Evolutionary conservation across 2,888 invertebrate species (phyloP).

Genomic region (Trichogramma dendrolimi): DNA sequence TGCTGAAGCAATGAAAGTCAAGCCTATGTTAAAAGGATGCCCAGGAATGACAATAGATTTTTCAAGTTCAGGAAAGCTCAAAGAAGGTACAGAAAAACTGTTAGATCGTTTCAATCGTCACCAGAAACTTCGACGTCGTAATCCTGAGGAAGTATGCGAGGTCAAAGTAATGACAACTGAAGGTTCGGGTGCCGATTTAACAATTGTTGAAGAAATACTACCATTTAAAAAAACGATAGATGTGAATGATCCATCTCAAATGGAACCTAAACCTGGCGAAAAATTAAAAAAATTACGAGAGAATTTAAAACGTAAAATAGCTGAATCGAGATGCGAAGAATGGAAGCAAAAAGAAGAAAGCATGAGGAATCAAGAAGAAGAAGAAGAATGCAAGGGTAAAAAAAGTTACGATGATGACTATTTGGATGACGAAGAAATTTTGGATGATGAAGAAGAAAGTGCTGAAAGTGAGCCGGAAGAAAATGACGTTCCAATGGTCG

Average conservation of each 20-base stretch:
- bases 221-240: conserved; percentile 19
- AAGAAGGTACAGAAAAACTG: conserved; percentile 18
- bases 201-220: conserved; percentile 28
- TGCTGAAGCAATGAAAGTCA: conserved; percentile 31
- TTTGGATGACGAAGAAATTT: conserved; percentile 32
- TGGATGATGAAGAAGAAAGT: conserved; percentile 49
- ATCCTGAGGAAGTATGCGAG: conserved; percentile 49
- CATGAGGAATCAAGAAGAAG: conserved; percentile 47
- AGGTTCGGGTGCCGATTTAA: conserved; percentile 33
- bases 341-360: conserved; percentile 61
- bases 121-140: conserved; percentile 56
- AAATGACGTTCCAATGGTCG: conserved; percentile 42
- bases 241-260: conserved; percentile 34
- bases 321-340: conserved; percentile 65
- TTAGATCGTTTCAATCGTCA: conserved; percentile 61
- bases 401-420: conserved; percentile 31
- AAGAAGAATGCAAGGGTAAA: conserved; percentile 10
- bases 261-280: conserved; percentile 64
- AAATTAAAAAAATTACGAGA: conserved; percentile 68
- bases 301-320: conserved; percentile 68
- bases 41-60: conserved; percentile 63
- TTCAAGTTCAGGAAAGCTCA: conserved; percentile 40
- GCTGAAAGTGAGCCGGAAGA: conserved; percentile 45
- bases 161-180: conserved; percentile 35
- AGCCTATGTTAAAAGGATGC: conserved; percentile 55